Conservation (phyloP, 2,888 invertebrate species). For the Protophormia terraenovae region DNA sequence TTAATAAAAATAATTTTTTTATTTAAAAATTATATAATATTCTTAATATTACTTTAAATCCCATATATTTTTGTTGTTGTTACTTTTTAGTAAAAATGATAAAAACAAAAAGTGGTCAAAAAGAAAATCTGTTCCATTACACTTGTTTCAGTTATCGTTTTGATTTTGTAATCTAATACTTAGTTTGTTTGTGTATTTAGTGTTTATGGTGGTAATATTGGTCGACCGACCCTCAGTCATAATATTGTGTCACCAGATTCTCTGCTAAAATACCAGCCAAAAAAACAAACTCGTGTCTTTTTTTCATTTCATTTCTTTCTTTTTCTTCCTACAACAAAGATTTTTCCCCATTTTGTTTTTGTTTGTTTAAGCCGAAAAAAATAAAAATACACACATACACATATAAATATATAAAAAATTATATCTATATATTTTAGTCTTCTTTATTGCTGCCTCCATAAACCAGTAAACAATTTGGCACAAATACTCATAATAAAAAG, state of each 20-base stretch:
- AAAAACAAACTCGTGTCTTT: slow-evolving; percentile 17
- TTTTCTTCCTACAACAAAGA: slow-evolving; percentile 13
- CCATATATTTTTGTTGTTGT: no score
- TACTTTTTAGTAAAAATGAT: no score
- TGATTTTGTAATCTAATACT: slow-evolving; percentile 44
- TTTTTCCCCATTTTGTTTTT: slow-evolving; percentile 27
- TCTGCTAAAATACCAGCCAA: neutral
- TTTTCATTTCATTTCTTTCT: neutral
- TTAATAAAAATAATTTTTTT: no score
- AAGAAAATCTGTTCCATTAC: slow-evolving; percentile 11
- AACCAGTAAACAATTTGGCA: slow-evolving; percentile 19
- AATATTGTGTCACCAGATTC: slow-evolving; percentile 52
- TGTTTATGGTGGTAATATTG: no score
- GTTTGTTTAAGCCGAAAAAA: slow-evolving; percentile 31
- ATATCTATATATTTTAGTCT: neutral
- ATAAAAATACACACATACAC: neutral
- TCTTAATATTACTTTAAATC: no score
- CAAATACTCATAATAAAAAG: neutral
- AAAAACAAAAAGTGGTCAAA: neutral
- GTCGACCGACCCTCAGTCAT: slow-evolving; percentile 1
- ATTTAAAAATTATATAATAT: slow-evolving; percentile 14
- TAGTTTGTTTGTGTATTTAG: neutral
- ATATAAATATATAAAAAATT: neutral
- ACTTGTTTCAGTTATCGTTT: slow-evolving; percentile 14
- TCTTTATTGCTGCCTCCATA: neutral